Conservation (phyloP, 1,140 invertebrate genomes). For the Drosophila prosaltans region DNA sequence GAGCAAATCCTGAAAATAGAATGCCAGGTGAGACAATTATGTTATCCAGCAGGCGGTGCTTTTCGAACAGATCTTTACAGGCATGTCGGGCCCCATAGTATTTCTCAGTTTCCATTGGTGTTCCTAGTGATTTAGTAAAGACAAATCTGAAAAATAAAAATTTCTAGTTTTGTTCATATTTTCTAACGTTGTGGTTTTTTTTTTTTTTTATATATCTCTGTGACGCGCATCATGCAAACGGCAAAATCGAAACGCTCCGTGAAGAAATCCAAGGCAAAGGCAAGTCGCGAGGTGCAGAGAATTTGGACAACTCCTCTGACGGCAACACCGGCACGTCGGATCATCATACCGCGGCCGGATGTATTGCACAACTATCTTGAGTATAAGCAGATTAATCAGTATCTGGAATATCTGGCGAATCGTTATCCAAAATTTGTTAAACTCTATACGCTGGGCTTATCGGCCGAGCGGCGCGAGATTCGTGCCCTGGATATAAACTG, state of each 20-base stretch:
- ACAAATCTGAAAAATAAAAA: background rate
- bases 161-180: conserved; percentile 15
- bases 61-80: background rate
- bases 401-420: conserved; percentile 81
- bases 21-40: conserved; percentile 51
- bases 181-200: background rate
- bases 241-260: conserved; percentile 48
- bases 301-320: conserved; percentile 3
- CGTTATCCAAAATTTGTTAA: conserved; percentile 83
- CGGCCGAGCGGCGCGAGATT: conserved; percentile 85
- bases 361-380: conserved; percentile 71
- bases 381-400: conserved; percentile 77
- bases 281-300: background rate
- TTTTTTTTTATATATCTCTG: background rate
- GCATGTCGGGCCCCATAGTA: background rate
- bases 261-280: conserved; percentile 38
- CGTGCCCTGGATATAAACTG: conserved; percentile 84
- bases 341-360: conserved; percentile 66
- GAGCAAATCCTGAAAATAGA: conserved; percentile 68
- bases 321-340: conserved; percentile 26
- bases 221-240: conserved; percentile 34
- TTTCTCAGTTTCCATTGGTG: conserved; percentile 28
- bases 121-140: background rate
- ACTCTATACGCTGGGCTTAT: conserved; percentile 84
- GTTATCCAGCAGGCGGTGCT: conserved; percentile 32